Conservation (phyloP, 2,113 vertebrate genomes). For the Actenoides lindsayi region DNA sequence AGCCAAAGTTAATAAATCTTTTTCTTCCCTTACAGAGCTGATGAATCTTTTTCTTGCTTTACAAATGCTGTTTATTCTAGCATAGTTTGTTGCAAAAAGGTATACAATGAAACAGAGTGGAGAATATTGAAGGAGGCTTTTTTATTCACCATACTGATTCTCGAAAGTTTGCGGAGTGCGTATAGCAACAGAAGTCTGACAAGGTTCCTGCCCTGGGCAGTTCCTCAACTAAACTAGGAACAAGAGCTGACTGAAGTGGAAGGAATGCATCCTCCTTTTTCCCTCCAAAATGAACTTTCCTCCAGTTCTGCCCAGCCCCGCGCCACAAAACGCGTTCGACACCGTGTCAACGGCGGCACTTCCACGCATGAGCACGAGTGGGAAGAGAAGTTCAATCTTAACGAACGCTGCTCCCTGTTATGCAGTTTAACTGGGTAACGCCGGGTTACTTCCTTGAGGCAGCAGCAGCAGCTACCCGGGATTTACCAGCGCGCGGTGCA, state of each 20-base stretch:
- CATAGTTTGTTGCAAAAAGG: neutral
- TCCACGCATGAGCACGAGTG: neutral
- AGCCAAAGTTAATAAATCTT: neutral
- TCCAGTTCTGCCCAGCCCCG: neutral
- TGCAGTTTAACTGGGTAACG: accelerated
- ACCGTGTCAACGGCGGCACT: neutral
- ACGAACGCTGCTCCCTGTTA: accelerated
- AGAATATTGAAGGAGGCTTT: neutral
- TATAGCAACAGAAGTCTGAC: neutral
- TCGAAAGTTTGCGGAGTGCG: neutral
- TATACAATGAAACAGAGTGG: accelerated
- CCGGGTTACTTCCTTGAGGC: accelerated
- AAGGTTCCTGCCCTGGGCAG: neutral
- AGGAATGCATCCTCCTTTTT: neutral
- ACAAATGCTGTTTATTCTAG: neutral
- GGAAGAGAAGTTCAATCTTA: accelerated
- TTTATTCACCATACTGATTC: neutral
- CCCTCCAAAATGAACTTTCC: neutral
- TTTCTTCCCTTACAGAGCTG: neutral
- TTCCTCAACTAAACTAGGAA: neutral
- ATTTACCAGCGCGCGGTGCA: accelerated
- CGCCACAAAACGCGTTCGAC: accelerated
- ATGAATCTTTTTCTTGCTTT: neutral
- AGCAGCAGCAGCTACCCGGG: accelerated
- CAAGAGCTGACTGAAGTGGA: accelerated